These are phyloP conservation scores for Drosophila nasuta DNA, from an alignment of 1,140 invertebrate genomes.

Conservation along the genomic window DNA sequence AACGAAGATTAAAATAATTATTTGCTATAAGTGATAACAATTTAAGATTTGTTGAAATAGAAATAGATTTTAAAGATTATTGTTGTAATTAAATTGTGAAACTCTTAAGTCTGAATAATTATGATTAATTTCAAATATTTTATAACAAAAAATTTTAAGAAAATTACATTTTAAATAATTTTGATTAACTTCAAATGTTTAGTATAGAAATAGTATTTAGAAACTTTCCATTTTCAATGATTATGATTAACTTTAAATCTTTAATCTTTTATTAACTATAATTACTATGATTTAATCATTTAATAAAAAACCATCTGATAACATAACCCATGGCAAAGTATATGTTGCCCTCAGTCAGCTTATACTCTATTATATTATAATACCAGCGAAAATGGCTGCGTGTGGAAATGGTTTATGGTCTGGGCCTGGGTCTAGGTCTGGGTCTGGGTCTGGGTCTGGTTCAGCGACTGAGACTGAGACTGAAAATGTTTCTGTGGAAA, in stretches of 20 bases:
- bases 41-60: neutral
- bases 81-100: too few species aligned
- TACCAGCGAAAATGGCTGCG: constrained; percentile 28
- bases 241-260: too few species aligned
- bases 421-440: constrained; percentile 11
- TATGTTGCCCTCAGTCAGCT: neutral
- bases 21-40: neutral
- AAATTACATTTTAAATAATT: too few species aligned
- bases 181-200: too few species aligned
- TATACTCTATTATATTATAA: constrained; percentile 34
- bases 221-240: too few species aligned
- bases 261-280: too few species aligned
- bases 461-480: neutral
- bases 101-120: too few species aligned
- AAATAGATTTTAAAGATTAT: too few species aligned
- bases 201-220: too few species aligned
- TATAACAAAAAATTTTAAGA: too few species aligned
- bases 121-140: too few species aligned
- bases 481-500: neutral
- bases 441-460: constrained; percentile 7
- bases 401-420: constrained; percentile 35
- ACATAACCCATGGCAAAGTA: neutral
- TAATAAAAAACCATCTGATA: neutral
- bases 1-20: neutral
- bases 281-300: too few species aligned